Evolutionary conservation across 64 coral and sea anemone species (phyloP).

Genomic region (Acropora tenuis): DNA sequence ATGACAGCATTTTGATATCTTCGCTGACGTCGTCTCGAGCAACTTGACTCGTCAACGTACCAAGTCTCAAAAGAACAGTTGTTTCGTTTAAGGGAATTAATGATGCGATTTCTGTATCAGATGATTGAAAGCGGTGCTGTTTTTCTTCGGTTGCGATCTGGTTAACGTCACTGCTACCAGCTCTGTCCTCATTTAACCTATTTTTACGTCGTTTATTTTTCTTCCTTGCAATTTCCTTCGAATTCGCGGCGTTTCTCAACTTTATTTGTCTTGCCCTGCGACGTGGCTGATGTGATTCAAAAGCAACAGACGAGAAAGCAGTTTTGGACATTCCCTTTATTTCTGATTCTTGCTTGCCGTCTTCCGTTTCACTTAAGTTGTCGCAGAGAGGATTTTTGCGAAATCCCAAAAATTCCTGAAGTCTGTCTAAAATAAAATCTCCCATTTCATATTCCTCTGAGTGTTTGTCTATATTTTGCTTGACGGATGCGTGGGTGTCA

Average conservation of each 20-base stretch:
- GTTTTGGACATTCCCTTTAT: neutral
- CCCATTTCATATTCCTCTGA: conserved; percentile 81
- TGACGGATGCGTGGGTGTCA: conserved; percentile 73
- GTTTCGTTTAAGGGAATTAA: neutral
- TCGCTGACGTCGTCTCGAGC: neutral
- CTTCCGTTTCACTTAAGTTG: neutral
- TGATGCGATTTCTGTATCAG: neutral
- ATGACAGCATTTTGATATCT: neutral
- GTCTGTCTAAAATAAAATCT: conserved; percentile 67
- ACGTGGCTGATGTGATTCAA: neutral
- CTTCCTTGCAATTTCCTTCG: neutral
- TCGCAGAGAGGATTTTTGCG: neutral
- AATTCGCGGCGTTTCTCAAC: neutral
- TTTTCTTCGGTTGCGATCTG: neutral
- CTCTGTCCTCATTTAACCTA: neutral
- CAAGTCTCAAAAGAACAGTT: neutral
- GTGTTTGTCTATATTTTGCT: conserved; percentile 59
- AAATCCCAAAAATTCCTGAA: conserved; percentile 24
- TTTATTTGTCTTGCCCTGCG: neutral
- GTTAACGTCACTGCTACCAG: neutral
- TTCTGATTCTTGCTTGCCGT: neutral
- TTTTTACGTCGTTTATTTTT: neutral
- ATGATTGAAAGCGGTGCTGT: neutral
- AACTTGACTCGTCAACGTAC: neutral
- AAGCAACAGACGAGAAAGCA: neutral